Conservation (phyloP, 2,797 vertebrate species). For the Anabacerthia variegaticeps region DNA sequence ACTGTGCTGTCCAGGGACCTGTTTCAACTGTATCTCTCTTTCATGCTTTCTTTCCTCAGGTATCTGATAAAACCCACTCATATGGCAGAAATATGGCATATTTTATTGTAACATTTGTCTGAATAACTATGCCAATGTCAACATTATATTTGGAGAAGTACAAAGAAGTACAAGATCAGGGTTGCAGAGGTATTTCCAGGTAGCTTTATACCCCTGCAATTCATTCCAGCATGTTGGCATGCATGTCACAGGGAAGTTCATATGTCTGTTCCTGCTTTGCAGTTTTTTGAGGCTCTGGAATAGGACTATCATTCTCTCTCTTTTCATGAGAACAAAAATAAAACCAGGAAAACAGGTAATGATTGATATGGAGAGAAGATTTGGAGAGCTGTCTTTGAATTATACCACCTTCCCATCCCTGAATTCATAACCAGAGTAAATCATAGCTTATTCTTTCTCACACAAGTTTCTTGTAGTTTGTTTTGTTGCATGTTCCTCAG, state of each 20-base stretch:
- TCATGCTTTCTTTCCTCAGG: background rate
- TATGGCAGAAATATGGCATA: background rate
- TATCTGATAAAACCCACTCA: background rate
- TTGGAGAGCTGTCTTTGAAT: background rate
- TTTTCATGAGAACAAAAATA: background rate
- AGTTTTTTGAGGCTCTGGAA: background rate
- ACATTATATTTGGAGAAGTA: background rate
- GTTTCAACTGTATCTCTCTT: background rate
- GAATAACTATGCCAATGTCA: background rate
- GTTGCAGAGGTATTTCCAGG: background rate
- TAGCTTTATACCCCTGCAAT: background rate
- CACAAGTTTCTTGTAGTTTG: background rate
- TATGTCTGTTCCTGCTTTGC: background rate
- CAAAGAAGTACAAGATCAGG: background rate
- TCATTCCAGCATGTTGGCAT: background rate
- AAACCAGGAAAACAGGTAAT: background rate
- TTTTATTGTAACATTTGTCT: background rate
- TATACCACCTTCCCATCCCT: background rate
- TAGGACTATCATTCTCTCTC: background rate
- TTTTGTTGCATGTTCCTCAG: conserved; percentile 57
- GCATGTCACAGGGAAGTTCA: background rate
- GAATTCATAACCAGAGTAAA: background rate
- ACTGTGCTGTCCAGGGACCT: background rate
- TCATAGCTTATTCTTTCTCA: background rate
- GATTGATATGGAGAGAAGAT: background rate